Evolutionary conservation across 2,888 invertebrate species (phyloP).

Genomic region (Sipha maydis): DNA sequence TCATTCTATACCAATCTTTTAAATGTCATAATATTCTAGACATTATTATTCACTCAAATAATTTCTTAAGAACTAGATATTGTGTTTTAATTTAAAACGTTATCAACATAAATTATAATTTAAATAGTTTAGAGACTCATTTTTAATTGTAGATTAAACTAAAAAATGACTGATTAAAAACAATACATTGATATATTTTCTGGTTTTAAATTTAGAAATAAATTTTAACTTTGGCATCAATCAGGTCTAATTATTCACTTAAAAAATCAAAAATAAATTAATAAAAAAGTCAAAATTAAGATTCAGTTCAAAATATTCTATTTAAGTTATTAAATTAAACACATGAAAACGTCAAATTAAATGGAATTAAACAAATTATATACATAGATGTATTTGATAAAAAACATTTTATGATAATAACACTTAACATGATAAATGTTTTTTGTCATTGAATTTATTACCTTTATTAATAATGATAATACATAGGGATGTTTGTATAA

Average conservation of each 20-base stretch:
- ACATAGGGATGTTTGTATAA: constrained; percentile 5
- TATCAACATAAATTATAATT: constrained; percentile 34
- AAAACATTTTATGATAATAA: constrained; percentile 27
- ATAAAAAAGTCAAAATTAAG: constrained; percentile 8
- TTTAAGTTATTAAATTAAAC: constrained; percentile 24
- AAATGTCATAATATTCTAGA: background rate
- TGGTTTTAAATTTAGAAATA: background rate
- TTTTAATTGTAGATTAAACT: background rate
- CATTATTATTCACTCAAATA: background rate
- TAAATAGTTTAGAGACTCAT: background rate
- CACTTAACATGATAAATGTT: constrained; percentile 24
- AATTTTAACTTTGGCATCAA: constrained; percentile 50
- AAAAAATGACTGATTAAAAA: background rate
- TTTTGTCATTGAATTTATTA: constrained; percentile 1
- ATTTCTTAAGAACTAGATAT: background rate
- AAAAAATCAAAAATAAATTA: constrained; percentile 20
- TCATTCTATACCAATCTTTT: constrained; percentile 2
- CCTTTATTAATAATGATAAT: constrained; percentile 26
- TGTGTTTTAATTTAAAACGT: constrained; percentile 5
- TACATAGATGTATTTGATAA: constrained; percentile 16
- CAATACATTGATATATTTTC: background rate
- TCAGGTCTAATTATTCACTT: constrained; percentile 44
- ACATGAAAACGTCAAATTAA: background rate
- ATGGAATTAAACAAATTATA: constrained; percentile 10
- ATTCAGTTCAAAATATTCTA: constrained; percentile 33